Conservation (phyloP, 2,888 invertebrate species). For the Venusia cambrica region DNA sequence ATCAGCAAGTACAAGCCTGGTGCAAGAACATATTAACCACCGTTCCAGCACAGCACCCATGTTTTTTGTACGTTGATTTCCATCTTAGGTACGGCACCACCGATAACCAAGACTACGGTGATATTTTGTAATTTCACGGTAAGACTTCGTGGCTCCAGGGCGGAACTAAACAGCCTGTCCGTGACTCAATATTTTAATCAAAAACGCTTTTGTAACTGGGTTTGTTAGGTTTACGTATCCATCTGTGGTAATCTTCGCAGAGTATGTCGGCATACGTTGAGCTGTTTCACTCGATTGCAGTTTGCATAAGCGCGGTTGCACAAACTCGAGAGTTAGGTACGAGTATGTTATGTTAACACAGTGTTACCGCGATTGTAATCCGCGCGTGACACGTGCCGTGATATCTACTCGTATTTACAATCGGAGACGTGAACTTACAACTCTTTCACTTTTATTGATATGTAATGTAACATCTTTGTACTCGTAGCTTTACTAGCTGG, state of each 20-base stretch:
- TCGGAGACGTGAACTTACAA: conserved; percentile 63
- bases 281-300: conserved; percentile 66
- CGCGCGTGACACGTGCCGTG: conserved; percentile 68
- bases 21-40: conserved; percentile 9
- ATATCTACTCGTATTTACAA: conserved; percentile 56
- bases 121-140: conserved; percentile 40
- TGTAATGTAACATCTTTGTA: conserved; percentile 28
- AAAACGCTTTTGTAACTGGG: conserved; percentile 12
- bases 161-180: conserved; percentile 20
- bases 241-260: conserved; percentile 13
- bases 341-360: no score
- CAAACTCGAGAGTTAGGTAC: conserved; percentile 62
- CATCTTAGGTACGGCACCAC: conserved; percentile 24
- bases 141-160: conserved; percentile 21
- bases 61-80: conserved; percentile 21
- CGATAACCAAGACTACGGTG: conserved; percentile 9
- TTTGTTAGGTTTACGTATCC: no score
- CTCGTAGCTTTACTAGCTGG: no score
- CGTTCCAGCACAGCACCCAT: conserved; percentile 19
- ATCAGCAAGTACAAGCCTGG: conserved; percentile 24
- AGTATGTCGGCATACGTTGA: conserved; percentile 46
- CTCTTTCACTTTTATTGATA: conserved; percentile 62
- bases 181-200: conserved; percentile 27
- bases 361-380: conserved; percentile 65
- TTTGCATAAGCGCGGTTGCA: conserved; percentile 70